These are phyloP conservation scores for Agrochola lota DNA, from an alignment of 2,888 invertebrate species.

Conservation along the genomic window DNA sequence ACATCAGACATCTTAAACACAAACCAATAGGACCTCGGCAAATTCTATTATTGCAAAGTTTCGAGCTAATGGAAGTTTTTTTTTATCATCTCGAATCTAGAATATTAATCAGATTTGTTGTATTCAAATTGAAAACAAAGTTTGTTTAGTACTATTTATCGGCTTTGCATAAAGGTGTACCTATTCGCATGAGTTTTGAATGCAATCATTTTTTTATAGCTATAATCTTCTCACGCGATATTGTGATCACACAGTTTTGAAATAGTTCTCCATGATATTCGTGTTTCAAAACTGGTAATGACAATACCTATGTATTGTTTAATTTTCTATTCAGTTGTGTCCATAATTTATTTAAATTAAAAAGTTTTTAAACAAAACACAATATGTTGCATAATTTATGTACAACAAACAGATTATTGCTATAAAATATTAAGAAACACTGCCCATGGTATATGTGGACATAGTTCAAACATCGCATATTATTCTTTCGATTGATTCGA, in stretches of 20 bases:
- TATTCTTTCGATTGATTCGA: conserved; percentile 3
- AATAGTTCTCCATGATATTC: conserved; percentile 52
- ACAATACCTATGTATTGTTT: conserved; percentile 11
- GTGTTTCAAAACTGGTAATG: conserved; percentile 34
- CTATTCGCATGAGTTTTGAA: conserved; percentile 53
- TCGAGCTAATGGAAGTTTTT: conserved; percentile 25
- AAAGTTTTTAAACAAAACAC: conserved; percentile 7
- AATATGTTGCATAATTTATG: conserved; percentile 6
- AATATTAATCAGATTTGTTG: conserved; percentile 25
- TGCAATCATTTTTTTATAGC: too few relatives aligned
- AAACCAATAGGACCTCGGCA: conserved; percentile 12
- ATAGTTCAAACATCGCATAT: conserved; percentile 5
- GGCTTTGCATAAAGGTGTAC: conserved; percentile 67
- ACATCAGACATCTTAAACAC: conserved; percentile 16
- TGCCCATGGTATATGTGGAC: not conserved
- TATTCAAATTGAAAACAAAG: conserved; percentile 16
- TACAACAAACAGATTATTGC: conserved; percentile 41
- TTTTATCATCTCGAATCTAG: conserved; percentile 17
- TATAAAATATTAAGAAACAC: conserved; percentile 39
- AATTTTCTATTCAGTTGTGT: conserved; percentile 2
- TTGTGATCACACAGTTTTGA: conserved; percentile 59
- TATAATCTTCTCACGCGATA: conserved; percentile 55
- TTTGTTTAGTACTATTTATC: conserved; percentile 59
- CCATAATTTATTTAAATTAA: conserved; percentile 35
- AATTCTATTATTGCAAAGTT: conserved; percentile 22